Evolutionary conservation across 2,113 vertebrate species (phyloP), one percentile per base, ranked within the genome.

Genomic region (Dendrocopos noguchii): DNA sequence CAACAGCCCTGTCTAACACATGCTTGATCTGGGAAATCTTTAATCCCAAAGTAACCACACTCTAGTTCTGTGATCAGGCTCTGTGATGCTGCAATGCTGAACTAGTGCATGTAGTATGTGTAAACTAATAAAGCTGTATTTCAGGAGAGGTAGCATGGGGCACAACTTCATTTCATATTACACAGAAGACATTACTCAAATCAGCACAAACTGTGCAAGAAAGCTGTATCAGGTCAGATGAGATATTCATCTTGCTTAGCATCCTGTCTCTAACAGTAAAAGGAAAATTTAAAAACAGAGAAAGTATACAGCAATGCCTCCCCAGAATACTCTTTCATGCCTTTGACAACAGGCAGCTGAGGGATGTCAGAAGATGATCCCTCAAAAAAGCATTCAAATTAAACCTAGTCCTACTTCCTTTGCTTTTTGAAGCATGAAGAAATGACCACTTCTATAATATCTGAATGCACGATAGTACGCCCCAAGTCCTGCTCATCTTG

Each of bases 121-220:
- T 84, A 91, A 91, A 70, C 91, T 82, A 96, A 89, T 78, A 90
- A 80, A 91, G 75, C 52, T 80, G 60, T 94, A 92, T 83, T 92
- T 72, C 78, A 91, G 36, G 46, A 85, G 89, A 93, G 67, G 28
- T 84, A 91, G 60, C 75, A 53, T 70, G 71, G 63, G 55, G 91
- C 87, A 94, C 60, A 80, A 89, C 55, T 82, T 77, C 0, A 28
- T 80, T 84, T 94, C 89, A 31, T 3, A 2, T 89, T 94, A 92
- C 87, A 77, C 68, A 89, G 92, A 82, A 85, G 68, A 90, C 6
- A 14, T 95, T 77, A 91, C 72, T 96, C 85, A 89, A 93, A 68
- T 57, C 93, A 91, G 89, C 39, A 83, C 68, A 83, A 95, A 83
- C 52, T 77, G 93, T 85, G 20, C 52, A 91, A 90, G 90, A 88